phyloP scores from a whole-genome alignment of 1,140 invertebrate genomes.

The Brachionus asplanchnoidis region DNA sequence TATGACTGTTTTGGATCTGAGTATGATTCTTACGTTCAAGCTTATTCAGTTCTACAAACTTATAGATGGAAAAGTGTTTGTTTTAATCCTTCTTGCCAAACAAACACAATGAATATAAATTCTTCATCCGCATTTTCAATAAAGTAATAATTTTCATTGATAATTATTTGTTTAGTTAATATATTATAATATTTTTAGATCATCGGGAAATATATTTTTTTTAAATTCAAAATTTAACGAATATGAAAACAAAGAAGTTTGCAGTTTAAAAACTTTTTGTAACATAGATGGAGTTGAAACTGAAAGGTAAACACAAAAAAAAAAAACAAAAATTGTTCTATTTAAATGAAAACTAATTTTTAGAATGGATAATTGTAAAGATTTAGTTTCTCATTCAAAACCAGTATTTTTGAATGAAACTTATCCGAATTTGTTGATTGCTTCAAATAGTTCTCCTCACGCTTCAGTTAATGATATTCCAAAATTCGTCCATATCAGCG shows the following conservation, averaged over 20 bases:
- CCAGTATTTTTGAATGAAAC: too few species aligned
- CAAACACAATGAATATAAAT: background rate
- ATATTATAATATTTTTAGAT: background rate
- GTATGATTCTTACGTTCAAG: background rate
- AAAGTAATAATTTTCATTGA: background rate
- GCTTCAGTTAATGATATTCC: too few species aligned
- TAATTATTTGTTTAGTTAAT: background rate
- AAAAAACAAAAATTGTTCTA: background rate
- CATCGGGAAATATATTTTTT: background rate
- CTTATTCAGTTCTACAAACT: background rate
- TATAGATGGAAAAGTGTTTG: background rate
- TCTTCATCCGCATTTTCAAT: background rate
- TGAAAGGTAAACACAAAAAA: background rate
- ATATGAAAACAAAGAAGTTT: background rate
- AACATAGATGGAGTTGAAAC: background rate
- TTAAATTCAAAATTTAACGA: background rate
- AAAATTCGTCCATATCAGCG: too few species aligned
- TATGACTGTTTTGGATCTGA: slow-evolving; percentile 8
- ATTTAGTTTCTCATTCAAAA: too few species aligned
- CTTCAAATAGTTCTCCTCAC: too few species aligned
- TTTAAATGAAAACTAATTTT: too few species aligned
- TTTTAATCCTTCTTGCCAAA: background rate
- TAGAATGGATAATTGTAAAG: too few species aligned
- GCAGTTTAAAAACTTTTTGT: background rate
- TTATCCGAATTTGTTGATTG: too few species aligned